Conservation (phyloP, 1,140 invertebrate genomes). For the Ephestia elutella region DNA sequence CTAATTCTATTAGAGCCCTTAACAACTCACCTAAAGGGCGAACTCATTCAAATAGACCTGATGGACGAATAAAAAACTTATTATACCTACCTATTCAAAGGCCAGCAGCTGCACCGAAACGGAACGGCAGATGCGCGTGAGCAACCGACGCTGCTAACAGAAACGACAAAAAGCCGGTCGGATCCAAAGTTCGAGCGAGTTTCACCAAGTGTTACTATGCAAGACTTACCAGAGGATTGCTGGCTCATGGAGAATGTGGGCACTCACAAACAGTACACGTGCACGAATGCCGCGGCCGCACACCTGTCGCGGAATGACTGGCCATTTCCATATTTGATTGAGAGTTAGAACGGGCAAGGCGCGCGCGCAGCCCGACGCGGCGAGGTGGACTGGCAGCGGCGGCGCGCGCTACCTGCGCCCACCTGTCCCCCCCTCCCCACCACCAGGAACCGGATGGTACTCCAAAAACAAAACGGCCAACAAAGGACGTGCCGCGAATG, state of each 20-base stretch:
- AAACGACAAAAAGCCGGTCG: conserved; percentile 39
- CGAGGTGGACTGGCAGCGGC: conserved; percentile 59
- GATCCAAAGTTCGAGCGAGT: conserved; percentile 28
- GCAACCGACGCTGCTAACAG: conserved; percentile 42
- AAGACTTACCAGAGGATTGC: conserved; percentile 49
- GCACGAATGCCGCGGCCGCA: conserved; percentile 64
- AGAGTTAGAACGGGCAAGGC: conserved; percentile 50
- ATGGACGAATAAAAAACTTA: conserved; percentile 42
- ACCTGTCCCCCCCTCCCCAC: conserved; percentile 61
- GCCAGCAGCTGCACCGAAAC: conserved; percentile 57
- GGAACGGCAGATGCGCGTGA: conserved; percentile 60
- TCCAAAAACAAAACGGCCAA: conserved; percentile 72
- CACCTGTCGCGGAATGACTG: conserved; percentile 68
- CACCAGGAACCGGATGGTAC: conserved; percentile 69
- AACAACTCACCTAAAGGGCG: conserved; percentile 36
- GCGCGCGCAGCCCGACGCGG: conserved; percentile 60
- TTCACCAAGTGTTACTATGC: conserved; percentile 27
- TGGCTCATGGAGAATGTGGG: conserved; percentile 34
- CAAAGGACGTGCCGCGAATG: conserved; percentile 71
- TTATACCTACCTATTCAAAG: conserved; percentile 47
- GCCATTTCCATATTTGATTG: conserved; percentile 62
- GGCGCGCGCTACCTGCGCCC: conserved; percentile 63
- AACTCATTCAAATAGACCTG: conserved; percentile 39
- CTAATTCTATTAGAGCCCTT: conserved; percentile 55
- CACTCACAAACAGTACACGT: conserved; percentile 72